A percentile compares a stretch with the other conserved stretches of the same genome.
These are phyloP conservation scores for Cerastis rubricosa DNA, from an alignment of 2,888 invertebrate genomes.

Conservation along the genomic window DNA sequence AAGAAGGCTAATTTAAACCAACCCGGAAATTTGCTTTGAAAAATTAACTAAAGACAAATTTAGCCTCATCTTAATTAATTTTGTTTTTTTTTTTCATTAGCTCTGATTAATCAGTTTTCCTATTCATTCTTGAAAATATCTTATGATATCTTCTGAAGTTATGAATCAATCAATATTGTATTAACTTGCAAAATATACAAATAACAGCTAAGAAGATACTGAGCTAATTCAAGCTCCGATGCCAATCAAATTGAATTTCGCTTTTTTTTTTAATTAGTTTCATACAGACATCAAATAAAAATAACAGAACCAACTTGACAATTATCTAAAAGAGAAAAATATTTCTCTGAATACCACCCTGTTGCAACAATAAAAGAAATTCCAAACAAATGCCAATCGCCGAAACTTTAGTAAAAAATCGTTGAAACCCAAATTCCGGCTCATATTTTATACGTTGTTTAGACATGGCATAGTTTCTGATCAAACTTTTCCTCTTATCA, in stretches of 20 bases:
- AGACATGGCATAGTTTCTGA: conserved; percentile 15
- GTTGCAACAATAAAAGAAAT: conserved; percentile 47
- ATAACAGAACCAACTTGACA: not conserved
- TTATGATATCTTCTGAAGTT: not conserved
- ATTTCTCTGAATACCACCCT: conserved; percentile 19
- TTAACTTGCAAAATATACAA: not conserved
- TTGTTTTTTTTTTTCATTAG: not conserved
- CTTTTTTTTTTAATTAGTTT: not conserved
- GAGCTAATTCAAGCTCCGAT: not conserved
- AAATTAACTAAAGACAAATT: not conserved
- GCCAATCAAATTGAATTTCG: not conserved
- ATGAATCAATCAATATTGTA: not conserved
- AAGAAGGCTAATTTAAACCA: not conserved
- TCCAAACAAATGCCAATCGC: conserved; percentile 39
- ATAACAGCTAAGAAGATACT: not conserved
- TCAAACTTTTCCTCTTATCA: conserved; percentile 25
- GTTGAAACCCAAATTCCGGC: conserved; percentile 28
- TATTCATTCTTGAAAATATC: not conserved
- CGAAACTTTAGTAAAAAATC: conserved; percentile 24
- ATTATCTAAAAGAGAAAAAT: conserved; percentile 17
- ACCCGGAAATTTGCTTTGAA: not conserved
- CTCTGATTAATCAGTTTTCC: not conserved
- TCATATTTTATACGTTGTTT: conserved; percentile 42
- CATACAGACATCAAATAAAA: not conserved
- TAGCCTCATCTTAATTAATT: not conserved